Conservation (phyloP, 1,140 invertebrate species). For the Trichoplusia ni region DNA sequence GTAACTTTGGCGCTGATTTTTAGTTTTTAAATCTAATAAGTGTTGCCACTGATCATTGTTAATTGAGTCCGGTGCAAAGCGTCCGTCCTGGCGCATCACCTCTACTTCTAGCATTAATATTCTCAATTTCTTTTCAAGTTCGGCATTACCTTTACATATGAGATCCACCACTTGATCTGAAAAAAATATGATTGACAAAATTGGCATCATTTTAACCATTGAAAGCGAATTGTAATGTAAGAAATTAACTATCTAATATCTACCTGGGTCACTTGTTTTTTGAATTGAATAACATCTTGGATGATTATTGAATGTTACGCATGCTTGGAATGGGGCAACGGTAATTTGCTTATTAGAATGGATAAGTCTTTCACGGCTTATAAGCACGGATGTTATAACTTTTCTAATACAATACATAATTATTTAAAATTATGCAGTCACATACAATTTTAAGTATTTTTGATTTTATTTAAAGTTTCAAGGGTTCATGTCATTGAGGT, state of each 20-base stretch:
- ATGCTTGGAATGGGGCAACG: too few species aligned
- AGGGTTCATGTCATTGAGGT: too few species aligned
- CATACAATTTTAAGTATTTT: too few species aligned
- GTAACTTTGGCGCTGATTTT: slow-evolving; percentile 82
- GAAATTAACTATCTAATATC: too few species aligned
- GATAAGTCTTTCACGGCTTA: background rate
- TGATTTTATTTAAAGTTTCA: too few species aligned
- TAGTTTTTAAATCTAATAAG: slow-evolving; percentile 78
- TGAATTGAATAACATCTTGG: too few species aligned
- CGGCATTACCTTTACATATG: slow-evolving; percentile 60
- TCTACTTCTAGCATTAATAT: slow-evolving; percentile 83
- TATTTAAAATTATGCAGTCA: too few species aligned
- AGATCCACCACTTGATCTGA: slow-evolving; percentile 56
- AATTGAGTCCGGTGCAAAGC: slow-evolving; percentile 79
- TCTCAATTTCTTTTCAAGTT: slow-evolving; percentile 72
- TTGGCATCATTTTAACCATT: slow-evolving; percentile 1
- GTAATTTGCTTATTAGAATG: too few species aligned
- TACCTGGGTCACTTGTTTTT: too few species aligned
- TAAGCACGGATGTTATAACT: slow-evolving; percentile 21
- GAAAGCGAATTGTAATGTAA: slow-evolving; percentile 18
- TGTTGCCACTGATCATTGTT: slow-evolving; percentile 82
- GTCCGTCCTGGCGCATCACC: slow-evolving; percentile 82
- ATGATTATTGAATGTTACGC: too few species aligned
- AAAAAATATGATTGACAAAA: background rate
- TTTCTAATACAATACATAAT: slow-evolving; percentile 31